Evolutionary conservation across 2,113 vertebrate species (phyloP).

Genomic region (Paralichthys olivaceus): DNA sequence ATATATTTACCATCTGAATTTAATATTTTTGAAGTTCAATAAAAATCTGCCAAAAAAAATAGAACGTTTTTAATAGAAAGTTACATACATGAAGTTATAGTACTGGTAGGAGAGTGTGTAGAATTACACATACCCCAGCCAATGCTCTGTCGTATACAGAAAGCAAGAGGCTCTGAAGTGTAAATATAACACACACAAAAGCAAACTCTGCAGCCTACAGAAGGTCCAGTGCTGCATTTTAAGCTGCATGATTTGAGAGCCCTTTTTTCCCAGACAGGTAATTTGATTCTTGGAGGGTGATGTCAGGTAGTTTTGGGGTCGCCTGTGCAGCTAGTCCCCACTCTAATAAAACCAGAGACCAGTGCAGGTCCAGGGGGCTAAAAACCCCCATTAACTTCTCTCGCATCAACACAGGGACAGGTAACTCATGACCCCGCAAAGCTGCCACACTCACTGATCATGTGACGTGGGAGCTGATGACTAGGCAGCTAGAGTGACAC

Average conservation of each 20-base stretch:
- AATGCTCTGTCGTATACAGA: background rate
- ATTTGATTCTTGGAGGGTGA: conserved; percentile 67
- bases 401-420: conserved; percentile 66
- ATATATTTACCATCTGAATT: background rate
- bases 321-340: conserved; percentile 52
- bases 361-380: conserved; percentile 57
- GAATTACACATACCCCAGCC: background rate
- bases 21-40: background rate
- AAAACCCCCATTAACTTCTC: conserved; percentile 73
- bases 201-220: conserved; percentile 19
- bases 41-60: too few relatives aligned
- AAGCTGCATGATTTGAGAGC: conserved; percentile 63
- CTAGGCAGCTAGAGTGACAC: conserved; percentile 40
- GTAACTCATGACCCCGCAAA: conserved; percentile 62
- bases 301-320: conserved; percentile 63
- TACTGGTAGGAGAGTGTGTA: background rate
- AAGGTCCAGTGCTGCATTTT: conserved; percentile 47
- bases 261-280: conserved; percentile 62
- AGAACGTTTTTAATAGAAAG: background rate
- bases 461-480: conserved; percentile 61
- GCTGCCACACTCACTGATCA: conserved; percentile 49
- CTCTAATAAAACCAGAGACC: conserved; percentile 70
- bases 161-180: background rate
- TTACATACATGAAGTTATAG: background rate
- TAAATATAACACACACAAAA: conserved; percentile 30